Conservation (phyloP, 1,140 invertebrate genomes). For the Atta texana region DNA sequence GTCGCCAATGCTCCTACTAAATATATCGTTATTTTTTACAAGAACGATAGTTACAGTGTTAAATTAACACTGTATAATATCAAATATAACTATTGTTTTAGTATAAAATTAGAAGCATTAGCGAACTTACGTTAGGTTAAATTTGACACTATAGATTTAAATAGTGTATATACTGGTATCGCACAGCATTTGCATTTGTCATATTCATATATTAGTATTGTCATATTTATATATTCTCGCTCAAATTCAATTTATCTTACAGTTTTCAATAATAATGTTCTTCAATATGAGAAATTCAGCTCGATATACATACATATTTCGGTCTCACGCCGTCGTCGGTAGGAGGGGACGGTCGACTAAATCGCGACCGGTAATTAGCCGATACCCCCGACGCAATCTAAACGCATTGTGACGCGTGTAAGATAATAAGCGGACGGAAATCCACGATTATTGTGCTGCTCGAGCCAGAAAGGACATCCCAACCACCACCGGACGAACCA, state of each 20-base stretch:
- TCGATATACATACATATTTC: constrained; percentile 8
- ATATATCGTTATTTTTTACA: too few relatives aligned
- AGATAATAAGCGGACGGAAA: constrained; percentile 83
- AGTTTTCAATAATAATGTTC: constrained; percentile 8
- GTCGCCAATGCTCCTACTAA: too few relatives aligned
- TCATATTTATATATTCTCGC: background rate
- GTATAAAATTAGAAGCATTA: too few relatives aligned
- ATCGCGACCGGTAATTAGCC: constrained; percentile 71
- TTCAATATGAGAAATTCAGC: background rate
- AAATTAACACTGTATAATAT: too few relatives aligned
- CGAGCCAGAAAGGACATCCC: constrained; percentile 81
- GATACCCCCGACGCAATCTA: constrained; percentile 69
- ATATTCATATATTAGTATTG: background rate
- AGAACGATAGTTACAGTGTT: too few relatives aligned
- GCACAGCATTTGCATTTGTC: background rate
- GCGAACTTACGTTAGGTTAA: too few relatives aligned
- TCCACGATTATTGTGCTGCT: constrained; percentile 84
- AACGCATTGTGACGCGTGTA: constrained; percentile 78
- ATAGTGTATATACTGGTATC: background rate
- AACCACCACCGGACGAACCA: constrained; percentile 84
- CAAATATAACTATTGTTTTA: too few relatives aligned
- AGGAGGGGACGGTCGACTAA: constrained; percentile 23
- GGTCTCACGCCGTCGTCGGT: constrained; percentile 44
- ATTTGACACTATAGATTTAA: too few relatives aligned
- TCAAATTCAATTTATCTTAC: background rate